Evolutionary conservation across 2,797 vertebrate genomes (phyloP), one percentile per base, ranked within the genome.

Genomic region (Cuniculus paca): DNA sequence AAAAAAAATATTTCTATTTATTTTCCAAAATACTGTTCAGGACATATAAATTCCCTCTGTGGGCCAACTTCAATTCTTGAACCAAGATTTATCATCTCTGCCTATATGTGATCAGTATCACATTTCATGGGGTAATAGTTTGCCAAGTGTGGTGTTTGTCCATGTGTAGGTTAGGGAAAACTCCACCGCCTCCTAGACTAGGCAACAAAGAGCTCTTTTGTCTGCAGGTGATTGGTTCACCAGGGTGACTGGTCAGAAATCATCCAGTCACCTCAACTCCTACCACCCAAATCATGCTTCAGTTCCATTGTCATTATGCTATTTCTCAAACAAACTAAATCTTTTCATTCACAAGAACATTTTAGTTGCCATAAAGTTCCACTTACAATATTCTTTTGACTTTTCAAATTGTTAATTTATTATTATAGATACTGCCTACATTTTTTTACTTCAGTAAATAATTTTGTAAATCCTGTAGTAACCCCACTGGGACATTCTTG

Each of bases 361-460:
- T 88, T 28, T 34, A 50, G 58, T 63, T 65, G 9, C 39, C 79
- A 0, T 74, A 50, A 50, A 70, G 60, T 91, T 72, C 28, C n/a
- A 56, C 19, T 77, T 39, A 93, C 26, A 81, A 81, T 60, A 1
- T 70, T 91, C 14, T 89, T 80, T 68, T 84, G 34, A 56, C 1
- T 54, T 48, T 63, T 90, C 60, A 56, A 56, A 45, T 63, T 81
- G 80, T 52, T 92, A 8, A 77, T 42, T n/a, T 78, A 85, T 61
- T 74, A 28, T 91, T 89, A 28, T 86, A 90, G 50, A 93, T 10
- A 70, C 54, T 52, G 6, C 6, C 56, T 82, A 91, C 85, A 54
- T 56, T 82, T 58, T 93, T 75, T 78, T 86, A 80, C 52, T 84
- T 94, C 31, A 63, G 19, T 34, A 45, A 72, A 54, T 52, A 77